Evolutionary conservation across 37 sponge, comb jelly and placozoan genomes (phyloP), one percentile per base, ranked within the genome.

Genomic region (Aphrocallistes beatrix): DNA sequence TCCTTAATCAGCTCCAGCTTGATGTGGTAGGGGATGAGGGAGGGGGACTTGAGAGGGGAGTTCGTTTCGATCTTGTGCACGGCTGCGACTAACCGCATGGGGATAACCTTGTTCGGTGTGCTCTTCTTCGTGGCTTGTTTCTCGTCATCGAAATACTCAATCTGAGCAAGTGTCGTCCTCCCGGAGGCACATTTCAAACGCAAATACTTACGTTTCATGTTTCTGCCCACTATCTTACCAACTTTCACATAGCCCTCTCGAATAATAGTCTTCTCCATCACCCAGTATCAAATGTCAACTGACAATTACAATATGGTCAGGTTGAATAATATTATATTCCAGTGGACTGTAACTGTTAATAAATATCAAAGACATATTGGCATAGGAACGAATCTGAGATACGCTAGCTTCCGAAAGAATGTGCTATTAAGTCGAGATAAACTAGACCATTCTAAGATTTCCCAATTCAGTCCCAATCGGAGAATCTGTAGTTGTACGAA

Each of bases 201-300:
- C n/a, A 60, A 13, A 60, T 60, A 60, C n/a, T 13, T 60, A 60
- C 75, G 75, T 13, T 60, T 60, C 75, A 60, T 60, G 75, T 60
- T 60, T 60, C 75, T 60, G 75, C 75, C 75, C 6, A 60, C 75
- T 19, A 60, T 60, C n/a, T 60, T 60, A 13, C 75, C 75, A 19
- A 60, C 75, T 60, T 60, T 60, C 34, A 60, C 75, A 60, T 60
- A 60, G n/a, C 75, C 75, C n/a, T 60, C 75, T 3, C 75, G 75
- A 60, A 60, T 60, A 60, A 60, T 60, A 3, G 75, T 60, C 34
- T 60, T 60, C 21, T 60, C 75, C 75, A 60, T 60, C n/a, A 16
- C 13, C 45, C 6, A 42, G 13, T 42, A 13, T 42, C 6, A 42
- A 42, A 42, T 42, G 13, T 42, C 13, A 6, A 42, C 6, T 42